Base-by-base conservation (phyloP, 2,888 invertebrate species). In the Chironomus riparius region DNA sequence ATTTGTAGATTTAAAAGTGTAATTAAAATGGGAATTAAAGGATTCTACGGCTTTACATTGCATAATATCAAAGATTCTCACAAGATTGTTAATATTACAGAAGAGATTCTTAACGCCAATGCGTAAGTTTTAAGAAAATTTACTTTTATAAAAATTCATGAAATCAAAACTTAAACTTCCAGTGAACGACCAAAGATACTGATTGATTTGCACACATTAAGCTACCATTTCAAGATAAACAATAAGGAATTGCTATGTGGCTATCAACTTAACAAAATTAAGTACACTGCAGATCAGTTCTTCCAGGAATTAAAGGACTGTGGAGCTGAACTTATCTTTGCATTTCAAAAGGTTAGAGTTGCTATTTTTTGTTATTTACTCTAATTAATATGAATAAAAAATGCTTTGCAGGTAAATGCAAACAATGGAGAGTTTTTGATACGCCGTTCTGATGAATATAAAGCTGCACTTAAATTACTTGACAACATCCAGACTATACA, bases 241-340 rank as follows among this genome's bases (percentile, higher is more conserved):
- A 24, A 22, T 0, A 12, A 47, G 28, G 62, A 65, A 21, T 4
- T 62, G 4, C 13, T 73, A 2, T 47, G 38, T 24, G 73, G 65
- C 2, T 47, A 73, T 47, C 73, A 47, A 22, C 13, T 73, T 1
- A 73, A 73, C 73, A 73, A 65, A 18, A 65, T 73, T 13, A 73
- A 65, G 15, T 7, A 3, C 12, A 28, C 13, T 13, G 47, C 47
- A 12, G 73, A 73, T 1, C 15, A 47, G n/a, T 73, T 73, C 15
- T 18, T 73, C 7, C 3, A 18, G 12, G 4, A 21, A 18, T 13
- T 73, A 18, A 18, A 18, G 0, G 65, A 62, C 0, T 65, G 65
- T 3, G 73, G 73, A 2, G 62, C 65, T 65, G 7, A 21, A 2
- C 13, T 73, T 1, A n/a, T 18, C 0, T 73, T 73, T 65, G 72